These are phyloP conservation scores for Leptinotarsa undecemlineata DNA, from an alignment of 1,140 invertebrate species.

Conservation along the genomic window DNA sequence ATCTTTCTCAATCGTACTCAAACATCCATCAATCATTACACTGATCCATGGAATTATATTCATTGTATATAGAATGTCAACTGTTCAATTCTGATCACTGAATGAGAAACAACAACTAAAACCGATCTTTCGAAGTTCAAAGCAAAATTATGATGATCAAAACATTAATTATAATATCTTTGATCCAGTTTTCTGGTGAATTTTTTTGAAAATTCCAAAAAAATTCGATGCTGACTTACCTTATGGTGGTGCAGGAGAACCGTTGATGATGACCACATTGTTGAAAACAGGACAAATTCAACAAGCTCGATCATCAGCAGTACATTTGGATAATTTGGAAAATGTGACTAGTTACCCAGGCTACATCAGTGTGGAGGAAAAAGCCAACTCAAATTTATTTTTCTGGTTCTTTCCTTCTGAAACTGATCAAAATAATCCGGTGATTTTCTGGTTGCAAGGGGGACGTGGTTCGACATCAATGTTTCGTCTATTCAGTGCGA, in stretches of 20 bases:
- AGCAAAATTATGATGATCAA: not conserved
- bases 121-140: no score
- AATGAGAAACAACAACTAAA: no score
- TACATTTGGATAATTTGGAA: conserved; percentile 33
- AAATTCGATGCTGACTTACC: not conserved
- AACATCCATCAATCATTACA: no score
- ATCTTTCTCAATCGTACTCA: no score
- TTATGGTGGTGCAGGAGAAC: conserved; percentile 37
- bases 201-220: not conserved
- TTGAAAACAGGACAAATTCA: conserved; percentile 57
- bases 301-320: conserved; percentile 44
- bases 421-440: conserved; percentile 59
- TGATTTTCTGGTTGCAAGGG: conserved; percentile 76
- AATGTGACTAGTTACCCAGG: conserved; percentile 60
- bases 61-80: no score
- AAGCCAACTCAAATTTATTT: conserved; percentile 69
- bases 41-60: no score
- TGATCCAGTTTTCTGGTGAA: not conserved
- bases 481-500: conserved; percentile 29
- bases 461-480: conserved; percentile 60
- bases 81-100: no score
- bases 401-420: conserved; percentile 79
- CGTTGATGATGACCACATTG: conserved; percentile 60
- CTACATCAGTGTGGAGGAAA: conserved; percentile 70
- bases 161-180: not conserved